Evolutionary conservation across 2,797 vertebrate species (phyloP).

Genomic region (Toxotes lorentzi): DNA sequence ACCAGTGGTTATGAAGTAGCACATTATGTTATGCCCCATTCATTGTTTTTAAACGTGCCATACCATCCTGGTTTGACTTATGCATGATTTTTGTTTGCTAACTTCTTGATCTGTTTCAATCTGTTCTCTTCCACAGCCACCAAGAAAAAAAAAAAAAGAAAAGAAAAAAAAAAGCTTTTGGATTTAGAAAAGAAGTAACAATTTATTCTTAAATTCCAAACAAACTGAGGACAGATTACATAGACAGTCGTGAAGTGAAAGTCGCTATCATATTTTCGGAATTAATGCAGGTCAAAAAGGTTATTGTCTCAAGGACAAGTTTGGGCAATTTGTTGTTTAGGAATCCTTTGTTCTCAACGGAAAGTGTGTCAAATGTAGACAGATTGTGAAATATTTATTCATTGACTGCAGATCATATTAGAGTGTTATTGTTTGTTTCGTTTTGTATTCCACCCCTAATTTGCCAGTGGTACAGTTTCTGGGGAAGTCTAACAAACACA

Average conservation of each 20-base stretch:
- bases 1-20: slow-evolving; percentile 18
- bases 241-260: slow-evolving; percentile 41
- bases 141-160: slow-evolving; percentile 16
- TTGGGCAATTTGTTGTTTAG: slow-evolving; percentile 81
- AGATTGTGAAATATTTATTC: slow-evolving; percentile 88
- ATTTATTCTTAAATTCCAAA: slow-evolving; percentile 58
- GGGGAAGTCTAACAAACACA: slow-evolving; percentile 82
- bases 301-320: slow-evolving; percentile 77
- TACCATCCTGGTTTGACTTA: slow-evolving; percentile 26
- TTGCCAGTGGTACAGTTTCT: slow-evolving; percentile 82
- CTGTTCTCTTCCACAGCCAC: slow-evolving; percentile 52
- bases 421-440: slow-evolving; percentile 86
- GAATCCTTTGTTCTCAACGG: slow-evolving; percentile 82
- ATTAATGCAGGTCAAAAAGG: slow-evolving; percentile 76
- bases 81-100: slow-evolving; percentile 37
- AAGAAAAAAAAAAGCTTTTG: not conserved
- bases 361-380: slow-evolving; percentile 86
- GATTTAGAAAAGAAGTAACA: slow-evolving; percentile 47
- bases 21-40: slow-evolving; percentile 23
- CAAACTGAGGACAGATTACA: slow-evolving; percentile 64
- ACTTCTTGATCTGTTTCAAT: slow-evolving; percentile 57
- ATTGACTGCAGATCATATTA: slow-evolving; percentile 83
- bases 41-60: slow-evolving; percentile 28
- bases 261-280: slow-evolving; percentile 55
- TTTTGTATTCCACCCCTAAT: slow-evolving; percentile 84